These are phyloP conservation scores for Palythoa caribaeorum DNA, from an alignment of 92 coral and sea anemone species.

Conservation along the genomic window DNA sequence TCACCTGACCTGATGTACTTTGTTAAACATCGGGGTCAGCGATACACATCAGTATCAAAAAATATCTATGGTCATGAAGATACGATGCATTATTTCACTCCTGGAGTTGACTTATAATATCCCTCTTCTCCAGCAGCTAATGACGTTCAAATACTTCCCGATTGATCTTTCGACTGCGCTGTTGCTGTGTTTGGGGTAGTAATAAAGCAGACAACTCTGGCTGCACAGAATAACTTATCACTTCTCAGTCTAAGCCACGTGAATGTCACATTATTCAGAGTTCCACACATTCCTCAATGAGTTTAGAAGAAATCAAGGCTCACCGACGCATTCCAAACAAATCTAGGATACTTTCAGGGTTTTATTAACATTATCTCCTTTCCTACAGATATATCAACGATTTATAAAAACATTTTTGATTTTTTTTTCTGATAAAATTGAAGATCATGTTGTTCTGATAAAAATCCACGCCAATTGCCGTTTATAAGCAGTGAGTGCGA, in stretches of 20 bases:
- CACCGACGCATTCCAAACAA: background rate
- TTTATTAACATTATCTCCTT: background rate
- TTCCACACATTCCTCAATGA: background rate
- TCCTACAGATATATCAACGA: background rate
- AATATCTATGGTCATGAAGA: background rate
- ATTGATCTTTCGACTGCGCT: background rate
- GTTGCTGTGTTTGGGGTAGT: background rate
- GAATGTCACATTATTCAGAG: background rate
- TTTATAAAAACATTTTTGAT: background rate
- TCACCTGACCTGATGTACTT: background rate
- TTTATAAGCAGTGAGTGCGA: background rate
- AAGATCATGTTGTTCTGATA: background rate
- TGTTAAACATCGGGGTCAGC: background rate
- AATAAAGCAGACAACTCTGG: background rate
- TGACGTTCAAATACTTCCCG: background rate
- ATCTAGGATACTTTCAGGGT: background rate
- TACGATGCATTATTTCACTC: background rate
- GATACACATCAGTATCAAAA: background rate
- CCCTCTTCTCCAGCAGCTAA: background rate
- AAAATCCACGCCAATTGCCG: background rate
- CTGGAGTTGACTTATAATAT: background rate
- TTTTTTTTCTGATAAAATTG: background rate
- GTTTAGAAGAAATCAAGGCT: background rate
- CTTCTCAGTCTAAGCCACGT: background rate
- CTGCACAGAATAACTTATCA: background rate